Evolutionary conservation across 2,888 invertebrate species (phyloP).

Genomic region (Nesidiocoris tenuis): DNA sequence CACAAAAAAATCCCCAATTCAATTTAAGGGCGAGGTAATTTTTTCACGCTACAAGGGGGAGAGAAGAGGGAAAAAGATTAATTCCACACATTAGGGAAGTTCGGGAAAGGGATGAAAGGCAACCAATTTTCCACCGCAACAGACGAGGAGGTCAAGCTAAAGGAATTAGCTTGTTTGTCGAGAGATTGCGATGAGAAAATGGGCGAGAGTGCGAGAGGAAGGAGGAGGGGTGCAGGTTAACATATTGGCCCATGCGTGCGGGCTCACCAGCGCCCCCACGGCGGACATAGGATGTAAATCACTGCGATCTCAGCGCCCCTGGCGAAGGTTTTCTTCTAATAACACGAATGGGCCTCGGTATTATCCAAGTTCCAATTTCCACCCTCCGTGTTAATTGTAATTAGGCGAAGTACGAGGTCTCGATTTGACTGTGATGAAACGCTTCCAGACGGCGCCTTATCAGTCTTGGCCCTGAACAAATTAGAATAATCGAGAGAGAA

Average conservation of each 20-base stretch:
- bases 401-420: constrained; percentile 47
- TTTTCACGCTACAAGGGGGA: not conserved
- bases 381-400: constrained; percentile 50
- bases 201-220: not conserved
- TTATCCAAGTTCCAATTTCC: constrained; percentile 30
- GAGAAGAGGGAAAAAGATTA: not conserved
- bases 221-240: not conserved
- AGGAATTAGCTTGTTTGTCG: constrained; percentile 26
- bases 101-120: not conserved
- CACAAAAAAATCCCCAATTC: no score
- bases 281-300: constrained; percentile 17
- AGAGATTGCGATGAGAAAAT: not conserved
- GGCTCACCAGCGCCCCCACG: not conserved
- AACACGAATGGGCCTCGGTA: constrained; percentile 41
- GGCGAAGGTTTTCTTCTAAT: not conserved
- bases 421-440: constrained; percentile 49
- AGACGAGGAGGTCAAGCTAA: constrained; percentile 13
- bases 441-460: constrained; percentile 48
- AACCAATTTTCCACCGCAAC: constrained; percentile 11
- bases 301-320: constrained; percentile 4
- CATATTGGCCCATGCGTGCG: not conserved
- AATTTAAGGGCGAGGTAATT: no score
- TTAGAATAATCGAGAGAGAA: constrained; percentile 46
- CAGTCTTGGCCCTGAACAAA: constrained; percentile 49
- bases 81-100: not conserved